Conservation (phyloP, 35 echinoderm and acorn worm genomes). For the Anneissia japonica region DNA sequence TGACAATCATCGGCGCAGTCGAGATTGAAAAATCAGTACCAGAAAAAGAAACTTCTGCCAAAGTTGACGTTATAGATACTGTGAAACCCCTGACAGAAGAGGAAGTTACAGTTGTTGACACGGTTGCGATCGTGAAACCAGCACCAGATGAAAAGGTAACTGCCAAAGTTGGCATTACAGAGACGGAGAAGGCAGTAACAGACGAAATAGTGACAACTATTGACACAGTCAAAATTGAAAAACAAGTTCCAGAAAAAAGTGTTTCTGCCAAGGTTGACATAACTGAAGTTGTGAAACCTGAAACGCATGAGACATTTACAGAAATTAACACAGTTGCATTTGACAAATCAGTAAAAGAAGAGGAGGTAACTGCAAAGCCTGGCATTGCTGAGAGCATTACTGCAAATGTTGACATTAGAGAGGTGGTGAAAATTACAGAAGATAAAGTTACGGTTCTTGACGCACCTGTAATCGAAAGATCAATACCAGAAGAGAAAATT, state of each 20-base stretch:
- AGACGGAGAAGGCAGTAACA: too few relatives aligned
- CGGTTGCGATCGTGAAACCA: neutral
- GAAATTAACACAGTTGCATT: neutral
- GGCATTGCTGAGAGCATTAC: conserved; percentile 6
- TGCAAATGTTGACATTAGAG: too few relatives aligned
- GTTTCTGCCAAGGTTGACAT: neutral
- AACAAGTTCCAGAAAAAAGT: neutral
- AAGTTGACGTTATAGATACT: neutral
- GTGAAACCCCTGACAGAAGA: neutral
- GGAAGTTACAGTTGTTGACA: neutral
- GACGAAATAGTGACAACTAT: too few relatives aligned
- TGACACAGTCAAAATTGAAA: too few relatives aligned
- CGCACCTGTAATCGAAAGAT: too few relatives aligned
- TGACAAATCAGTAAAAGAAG: neutral
- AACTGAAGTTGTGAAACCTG: neutral
- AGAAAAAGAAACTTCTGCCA: neutral
- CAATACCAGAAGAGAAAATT: too few relatives aligned
- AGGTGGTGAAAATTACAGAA: too few relatives aligned
- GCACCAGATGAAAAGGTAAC: too few relatives aligned
- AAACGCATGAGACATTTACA: neutral
- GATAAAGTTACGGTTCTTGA: too few relatives aligned
- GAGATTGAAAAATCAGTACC: neutral
- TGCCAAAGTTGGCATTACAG: too few relatives aligned
- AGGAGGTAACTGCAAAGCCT: neutral
- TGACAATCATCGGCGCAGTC: neutral